A percentile compares a stretch with the other conserved stretches of the same genome.
These are phyloP conservation scores for Littorina saxatilis DNA, from an alignment of 1,140 invertebrate species.

Conservation along the genomic window DNA sequence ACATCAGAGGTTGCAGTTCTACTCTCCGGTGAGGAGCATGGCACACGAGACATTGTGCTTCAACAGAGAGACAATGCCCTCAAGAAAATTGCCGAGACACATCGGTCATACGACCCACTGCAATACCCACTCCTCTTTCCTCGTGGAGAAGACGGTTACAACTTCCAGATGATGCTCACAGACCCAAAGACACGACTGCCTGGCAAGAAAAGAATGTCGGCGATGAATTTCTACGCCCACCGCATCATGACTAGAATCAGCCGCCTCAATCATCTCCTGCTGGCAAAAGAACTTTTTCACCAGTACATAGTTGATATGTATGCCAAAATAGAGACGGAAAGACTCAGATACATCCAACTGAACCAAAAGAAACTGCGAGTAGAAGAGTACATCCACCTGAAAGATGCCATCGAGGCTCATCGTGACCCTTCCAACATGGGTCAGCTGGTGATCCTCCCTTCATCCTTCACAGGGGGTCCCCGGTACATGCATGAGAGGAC, in stretches of 20 bases:
- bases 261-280: conserved; percentile 58
- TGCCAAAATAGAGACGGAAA: conserved; percentile 69
- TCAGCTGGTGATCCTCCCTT: conserved; percentile 73
- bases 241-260: conserved; percentile 33
- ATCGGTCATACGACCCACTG: conserved; percentile 12
- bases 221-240: conserved; percentile 47
- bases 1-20: background rate
- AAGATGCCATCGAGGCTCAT: conserved; percentile 49
- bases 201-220: conserved; percentile 33
- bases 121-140: conserved; percentile 28
- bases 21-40: background rate
- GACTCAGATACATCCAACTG: conserved; percentile 59
- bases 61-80: background rate
- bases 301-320: conserved; percentile 76
- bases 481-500: conserved; percentile 75
- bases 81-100: background rate
- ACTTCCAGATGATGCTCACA: background rate
- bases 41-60: background rate
- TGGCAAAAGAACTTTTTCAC: conserved; percentile 66
- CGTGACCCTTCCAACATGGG: conserved; percentile 59
- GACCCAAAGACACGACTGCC: background rate
- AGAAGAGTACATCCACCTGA: conserved; percentile 57
- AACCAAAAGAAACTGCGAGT: conserved; percentile 57
- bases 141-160: background rate
- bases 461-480: conserved; percentile 70